These are phyloP conservation scores for Salvator merianae DNA, from an alignment of 2,113 vertebrate species.

Conservation along the genomic window DNA sequence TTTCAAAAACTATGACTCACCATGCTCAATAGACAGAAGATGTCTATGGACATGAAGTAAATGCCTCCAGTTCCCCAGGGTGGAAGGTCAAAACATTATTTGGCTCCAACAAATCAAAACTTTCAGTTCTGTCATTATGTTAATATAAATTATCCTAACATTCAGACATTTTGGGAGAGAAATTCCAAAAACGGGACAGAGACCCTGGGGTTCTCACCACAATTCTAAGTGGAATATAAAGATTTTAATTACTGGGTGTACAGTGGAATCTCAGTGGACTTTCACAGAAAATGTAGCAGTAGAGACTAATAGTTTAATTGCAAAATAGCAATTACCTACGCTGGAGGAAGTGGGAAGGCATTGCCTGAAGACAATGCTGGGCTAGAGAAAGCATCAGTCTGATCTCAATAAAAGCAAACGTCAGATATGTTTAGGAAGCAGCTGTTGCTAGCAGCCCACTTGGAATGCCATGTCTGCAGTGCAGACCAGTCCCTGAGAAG, in stretches of 20 bases:
- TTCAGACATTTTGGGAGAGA: conserved; percentile 61
- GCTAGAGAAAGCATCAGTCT: too few species aligned
- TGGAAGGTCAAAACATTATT: conserved; percentile 51
- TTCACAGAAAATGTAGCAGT: neutral
- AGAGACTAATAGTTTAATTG: neutral
- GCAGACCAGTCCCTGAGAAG: too few species aligned
- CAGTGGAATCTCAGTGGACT: neutral
- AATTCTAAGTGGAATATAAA: neutral
- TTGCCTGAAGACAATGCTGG: neutral
- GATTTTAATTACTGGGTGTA: neutral
- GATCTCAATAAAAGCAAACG: too few species aligned
- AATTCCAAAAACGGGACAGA: conserved; percentile 60
- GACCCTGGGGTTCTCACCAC: conserved; percentile 34
- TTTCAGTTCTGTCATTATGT: conserved; percentile 63
- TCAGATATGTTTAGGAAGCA: too few species aligned
- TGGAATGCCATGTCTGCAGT: too few species aligned
- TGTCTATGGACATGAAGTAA: conserved; percentile 61
- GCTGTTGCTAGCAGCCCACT: too few species aligned
- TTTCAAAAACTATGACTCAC: conserved; percentile 38
- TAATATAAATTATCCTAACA: conserved; percentile 60
- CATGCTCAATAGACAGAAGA: conserved; percentile 58
- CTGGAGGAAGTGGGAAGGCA: too few species aligned
- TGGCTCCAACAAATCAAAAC: conserved; percentile 64
- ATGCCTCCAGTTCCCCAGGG: conserved; percentile 53
- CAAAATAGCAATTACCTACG: too few species aligned